Evolutionary conservation across 1,140 invertebrate species (phyloP).

Genomic region (Physella acuta): DNA sequence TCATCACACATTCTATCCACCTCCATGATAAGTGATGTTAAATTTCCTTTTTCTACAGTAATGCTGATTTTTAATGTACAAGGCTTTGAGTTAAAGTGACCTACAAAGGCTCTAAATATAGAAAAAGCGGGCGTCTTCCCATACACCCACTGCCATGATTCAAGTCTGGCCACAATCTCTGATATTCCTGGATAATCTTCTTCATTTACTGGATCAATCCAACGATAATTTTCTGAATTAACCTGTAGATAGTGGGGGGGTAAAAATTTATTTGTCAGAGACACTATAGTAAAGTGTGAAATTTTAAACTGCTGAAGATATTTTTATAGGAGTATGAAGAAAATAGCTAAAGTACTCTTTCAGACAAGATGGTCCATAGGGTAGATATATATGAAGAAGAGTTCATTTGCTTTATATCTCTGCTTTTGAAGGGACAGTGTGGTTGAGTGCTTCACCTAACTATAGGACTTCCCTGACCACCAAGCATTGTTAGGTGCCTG

Average conservation of each 20-base stretch:
- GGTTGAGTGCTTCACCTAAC: too few species aligned
- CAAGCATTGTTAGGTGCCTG: too few species aligned
- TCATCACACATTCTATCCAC: too few species aligned
- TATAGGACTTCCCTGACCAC: too few species aligned
- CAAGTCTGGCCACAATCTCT: constrained; percentile 68
- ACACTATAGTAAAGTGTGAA: background rate
- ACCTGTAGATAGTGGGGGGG: constrained; percentile 14
- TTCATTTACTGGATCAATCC: constrained; percentile 86
- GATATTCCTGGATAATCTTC: constrained; percentile 78
- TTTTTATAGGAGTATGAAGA: background rate
- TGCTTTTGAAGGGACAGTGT: too few species aligned
- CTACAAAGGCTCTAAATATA: constrained; percentile 41
- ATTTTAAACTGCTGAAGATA: background rate
- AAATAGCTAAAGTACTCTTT: background rate
- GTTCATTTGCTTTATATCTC: too few species aligned
- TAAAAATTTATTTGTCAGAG: background rate
- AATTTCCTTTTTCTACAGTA: constrained; percentile 9
- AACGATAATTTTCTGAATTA: constrained; percentile 54
- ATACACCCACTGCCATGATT: constrained; percentile 84
- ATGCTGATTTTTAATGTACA: constrained; percentile 1
- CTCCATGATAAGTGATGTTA: background rate
- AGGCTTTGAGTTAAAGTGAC: background rate
- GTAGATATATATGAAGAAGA: too few species aligned
- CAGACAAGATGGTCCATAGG: background rate
- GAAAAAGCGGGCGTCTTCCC: constrained; percentile 86